Conservation (phyloP, 2,888 invertebrate genomes). For the Yponomeuta sedellus region DNA sequence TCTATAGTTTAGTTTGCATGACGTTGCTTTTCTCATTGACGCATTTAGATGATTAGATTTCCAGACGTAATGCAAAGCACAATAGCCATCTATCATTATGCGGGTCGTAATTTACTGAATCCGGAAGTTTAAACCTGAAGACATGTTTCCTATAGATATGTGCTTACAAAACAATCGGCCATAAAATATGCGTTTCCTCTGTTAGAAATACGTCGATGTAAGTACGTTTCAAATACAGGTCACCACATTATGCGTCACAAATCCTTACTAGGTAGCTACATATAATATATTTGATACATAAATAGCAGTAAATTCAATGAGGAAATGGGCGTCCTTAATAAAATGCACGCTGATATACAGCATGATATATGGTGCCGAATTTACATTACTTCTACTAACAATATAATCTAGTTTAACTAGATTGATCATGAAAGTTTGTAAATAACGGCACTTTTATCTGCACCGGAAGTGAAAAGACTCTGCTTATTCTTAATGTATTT, state of each 20-base stretch:
- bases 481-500: too few relatives aligned
- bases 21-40: too few relatives aligned
- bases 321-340: background rate
- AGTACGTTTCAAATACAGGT: background rate
- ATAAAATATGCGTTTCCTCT: background rate
- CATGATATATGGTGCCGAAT: background rate
- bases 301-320: background rate
- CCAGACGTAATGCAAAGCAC: too few relatives aligned
- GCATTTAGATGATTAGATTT: too few relatives aligned
- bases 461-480: too few relatives aligned
- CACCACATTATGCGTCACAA: background rate
- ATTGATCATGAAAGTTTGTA: background rate
- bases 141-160: background rate
- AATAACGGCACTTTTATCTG: background rate
- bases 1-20: too few relatives aligned
- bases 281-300: background rate
- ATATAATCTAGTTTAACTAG: background rate
- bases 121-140: too few relatives aligned
- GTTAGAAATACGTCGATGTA: background rate
- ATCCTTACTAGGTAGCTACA: background rate
- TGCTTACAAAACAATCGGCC: background rate
- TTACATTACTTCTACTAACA: background rate
- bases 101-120: too few relatives aligned
- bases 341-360: background rate
- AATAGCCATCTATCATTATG: too few relatives aligned